These are phyloP conservation scores for Pseudochromis fuscus DNA, from an alignment of 2,797 vertebrate genomes.

Conservation along the genomic window DNA sequence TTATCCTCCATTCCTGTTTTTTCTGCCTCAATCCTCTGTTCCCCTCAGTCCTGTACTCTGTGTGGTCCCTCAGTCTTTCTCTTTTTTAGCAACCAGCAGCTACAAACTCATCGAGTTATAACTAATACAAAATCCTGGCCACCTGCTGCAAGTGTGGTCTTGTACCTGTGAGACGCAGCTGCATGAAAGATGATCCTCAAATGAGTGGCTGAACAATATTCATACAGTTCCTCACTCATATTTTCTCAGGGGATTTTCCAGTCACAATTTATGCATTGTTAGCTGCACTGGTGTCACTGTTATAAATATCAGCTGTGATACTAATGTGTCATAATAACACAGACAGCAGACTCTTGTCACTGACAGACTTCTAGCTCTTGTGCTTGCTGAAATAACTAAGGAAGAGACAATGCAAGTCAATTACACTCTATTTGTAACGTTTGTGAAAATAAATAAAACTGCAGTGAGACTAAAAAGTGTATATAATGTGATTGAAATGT, in stretches of 20 bases:
- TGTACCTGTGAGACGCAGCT: conserved; percentile 18
- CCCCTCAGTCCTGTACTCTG: neutral
- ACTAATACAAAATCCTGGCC: neutral
- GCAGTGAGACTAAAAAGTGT: too few species aligned
- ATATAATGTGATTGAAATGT: too few species aligned
- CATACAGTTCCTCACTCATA: neutral
- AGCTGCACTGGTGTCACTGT: neutral
- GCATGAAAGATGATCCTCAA: conserved; percentile 20
- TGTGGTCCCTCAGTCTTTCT: neutral
- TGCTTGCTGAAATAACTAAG: too few species aligned
- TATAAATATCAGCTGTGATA: neutral
- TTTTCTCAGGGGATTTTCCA: conserved; percentile 2
- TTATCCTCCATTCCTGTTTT: neutral
- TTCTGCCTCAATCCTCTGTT: neutral
- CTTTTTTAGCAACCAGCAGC: neutral
- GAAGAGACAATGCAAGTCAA: too few species aligned
- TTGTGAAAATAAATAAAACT: too few species aligned
- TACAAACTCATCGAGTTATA: conserved; percentile 2
- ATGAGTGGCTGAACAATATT: conserved; percentile 20
- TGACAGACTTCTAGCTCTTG: too few species aligned
- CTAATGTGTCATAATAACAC: neutral
- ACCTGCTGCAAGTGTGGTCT: neutral
- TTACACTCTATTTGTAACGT: too few species aligned
- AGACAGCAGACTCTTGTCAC: conserved; percentile 1
- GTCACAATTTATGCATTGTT: neutral